Conservation (phyloP, 2,113 vertebrate genomes). For the Lynx canadensis region DNA sequence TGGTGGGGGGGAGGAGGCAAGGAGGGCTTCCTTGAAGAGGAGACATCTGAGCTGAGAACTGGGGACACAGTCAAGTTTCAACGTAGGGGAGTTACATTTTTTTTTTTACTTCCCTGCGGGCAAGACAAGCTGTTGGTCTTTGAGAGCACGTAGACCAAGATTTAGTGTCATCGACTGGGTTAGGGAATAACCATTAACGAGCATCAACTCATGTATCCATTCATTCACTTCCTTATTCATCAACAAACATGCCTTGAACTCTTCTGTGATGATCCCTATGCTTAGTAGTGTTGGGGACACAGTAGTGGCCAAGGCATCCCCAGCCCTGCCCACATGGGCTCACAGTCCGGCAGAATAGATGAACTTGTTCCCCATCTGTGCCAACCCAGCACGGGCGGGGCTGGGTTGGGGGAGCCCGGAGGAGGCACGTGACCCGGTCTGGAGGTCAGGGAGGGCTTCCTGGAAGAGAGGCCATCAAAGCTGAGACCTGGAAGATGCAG, state of each 20-base stretch:
- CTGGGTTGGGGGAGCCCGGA: not conserved
- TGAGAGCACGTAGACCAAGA: not conserved
- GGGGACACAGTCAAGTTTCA: not conserved
- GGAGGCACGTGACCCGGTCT: too few species aligned
- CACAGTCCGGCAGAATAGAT: not conserved
- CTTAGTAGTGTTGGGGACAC: not conserved
- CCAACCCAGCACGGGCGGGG: not conserved
- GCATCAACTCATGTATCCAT: not conserved
- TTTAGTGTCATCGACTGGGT: fast-evolving
- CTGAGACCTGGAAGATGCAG: not conserved
- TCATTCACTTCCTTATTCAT: not conserved
- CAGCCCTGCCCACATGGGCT: not conserved
- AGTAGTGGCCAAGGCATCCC: not conserved
- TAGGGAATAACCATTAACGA: not conserved
- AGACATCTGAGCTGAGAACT: not conserved
- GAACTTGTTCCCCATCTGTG: not conserved
- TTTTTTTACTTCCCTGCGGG: not conserved
- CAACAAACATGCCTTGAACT: not conserved
- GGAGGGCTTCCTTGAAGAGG: not conserved
- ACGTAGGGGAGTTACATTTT: not conserved
- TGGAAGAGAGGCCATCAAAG: not conserved
- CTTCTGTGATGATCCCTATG: not conserved
- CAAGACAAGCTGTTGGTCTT: not conserved
- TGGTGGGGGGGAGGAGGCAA: not conserved
- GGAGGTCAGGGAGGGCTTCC: not conserved